phyloP scores from a whole-genome alignment of 2,888 invertebrate species.

The Athetis lepigone region DNA sequence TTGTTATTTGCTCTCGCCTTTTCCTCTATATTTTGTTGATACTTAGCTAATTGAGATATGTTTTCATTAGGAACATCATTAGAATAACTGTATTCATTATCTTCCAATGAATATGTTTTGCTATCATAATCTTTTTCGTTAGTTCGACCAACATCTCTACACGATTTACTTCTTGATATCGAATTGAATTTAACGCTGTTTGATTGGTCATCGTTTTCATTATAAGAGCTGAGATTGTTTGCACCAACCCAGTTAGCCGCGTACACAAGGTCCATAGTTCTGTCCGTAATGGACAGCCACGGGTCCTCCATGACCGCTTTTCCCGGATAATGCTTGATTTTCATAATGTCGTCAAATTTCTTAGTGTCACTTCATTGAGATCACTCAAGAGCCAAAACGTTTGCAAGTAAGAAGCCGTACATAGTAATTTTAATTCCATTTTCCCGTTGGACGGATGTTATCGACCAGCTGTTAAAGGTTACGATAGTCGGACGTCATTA shows the following conservation, averaged over 20 bases:
- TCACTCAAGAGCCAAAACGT: conserved; percentile 53
- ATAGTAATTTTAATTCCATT: conserved; percentile 70
- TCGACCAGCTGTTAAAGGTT: conserved; percentile 56
- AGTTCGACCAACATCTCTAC: conserved; percentile 84
- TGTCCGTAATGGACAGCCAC: conserved; percentile 92
- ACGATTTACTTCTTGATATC: conserved; percentile 88
- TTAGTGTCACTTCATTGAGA: conserved; percentile 47
- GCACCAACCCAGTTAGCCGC: conserved; percentile 96
- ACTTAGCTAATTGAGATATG: conserved; percentile 91
- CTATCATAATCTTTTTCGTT: conserved; percentile 77
- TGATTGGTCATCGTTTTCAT: conserved; percentile 78
- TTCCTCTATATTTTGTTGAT: conserved; percentile 91
- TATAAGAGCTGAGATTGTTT: conserved; percentile 87
- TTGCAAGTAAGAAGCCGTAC: conserved; percentile 38
- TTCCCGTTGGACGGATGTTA: conserved; percentile 62
- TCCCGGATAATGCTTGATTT: conserved; percentile 96
- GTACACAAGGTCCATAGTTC: conserved; percentile 94
- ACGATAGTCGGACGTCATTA: conserved; percentile 52
- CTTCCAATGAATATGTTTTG: conserved; percentile 78
- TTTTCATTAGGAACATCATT: conserved; percentile 82
- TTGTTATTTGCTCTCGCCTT: conserved; percentile 89
- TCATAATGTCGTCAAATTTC: conserved; percentile 90
- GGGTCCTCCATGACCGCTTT: conserved; percentile 95
- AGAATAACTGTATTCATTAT: conserved; percentile 78
- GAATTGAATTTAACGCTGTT: conserved; percentile 84